Evolutionary conservation across 2,797 vertebrate genomes (phyloP), one percentile per base, ranked within the genome.

Genomic region (Pseudotriccus pelzelni): DNA sequence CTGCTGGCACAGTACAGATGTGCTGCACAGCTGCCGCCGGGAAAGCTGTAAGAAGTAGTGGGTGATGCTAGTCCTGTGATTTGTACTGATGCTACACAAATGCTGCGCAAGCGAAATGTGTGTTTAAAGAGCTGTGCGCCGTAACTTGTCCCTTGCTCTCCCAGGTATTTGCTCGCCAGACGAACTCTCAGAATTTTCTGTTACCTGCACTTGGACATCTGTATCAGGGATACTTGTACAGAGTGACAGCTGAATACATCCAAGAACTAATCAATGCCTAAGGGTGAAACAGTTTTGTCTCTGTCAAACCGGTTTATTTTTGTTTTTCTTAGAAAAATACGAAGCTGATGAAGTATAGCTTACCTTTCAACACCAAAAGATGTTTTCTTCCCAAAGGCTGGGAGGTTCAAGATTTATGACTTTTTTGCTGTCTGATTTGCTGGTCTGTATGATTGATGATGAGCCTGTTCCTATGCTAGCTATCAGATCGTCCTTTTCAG

Each of bases 271-370:
- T 94, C 83, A 84, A 8, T 90, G 76, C 74, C 50, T 73, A 34
- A 81, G 87, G 85, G 24, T 84, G 11, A 34, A 91, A 36, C 55
- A 62, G 49, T 88, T 94, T 91, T 93, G 66, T 86, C 68, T 93
- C 83, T 94, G 90, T 91, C 83, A 88, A 28, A 90, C 43, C 47
- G 32, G 24, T 72, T 94, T 88, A 59, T 91, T 94, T 94, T 72
- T 95, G 72, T 22, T 93, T 89, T 88, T 84, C 69, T 55, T 81
- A 62, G 30, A 84, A 94, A 84, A 95, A 94, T 72, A 59, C 10
- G 25, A 84, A 78, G 49, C 34, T 55, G 79, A 50, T 86, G 62
- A 92, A 95, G 85, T 86, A 72, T 81, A 86, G 49, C 85, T 78
- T 94, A 52, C 85, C 70, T 93, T 90, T 84, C 58, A 66, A 75